Evolutionary conservation across 2,888 invertebrate species (phyloP).

Genomic region (Thymelicus lineola): DNA sequence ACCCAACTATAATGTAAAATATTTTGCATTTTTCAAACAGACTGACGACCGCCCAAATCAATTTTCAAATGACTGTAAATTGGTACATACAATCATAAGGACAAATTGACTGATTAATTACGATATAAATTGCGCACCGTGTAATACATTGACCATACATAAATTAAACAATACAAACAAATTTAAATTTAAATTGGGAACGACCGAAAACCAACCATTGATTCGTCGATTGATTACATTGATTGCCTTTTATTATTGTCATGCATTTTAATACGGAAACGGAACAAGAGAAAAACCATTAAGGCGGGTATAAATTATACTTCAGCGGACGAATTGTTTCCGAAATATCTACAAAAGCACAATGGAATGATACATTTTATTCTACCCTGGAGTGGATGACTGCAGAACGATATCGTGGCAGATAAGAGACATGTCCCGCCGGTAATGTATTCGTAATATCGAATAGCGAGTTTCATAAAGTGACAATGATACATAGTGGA

Average conservation of each 20-base stretch:
- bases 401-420: slow-evolving; percentile 3
- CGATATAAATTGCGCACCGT: slow-evolving; percentile 5
- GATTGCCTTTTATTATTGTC: slow-evolving; percentile 36
- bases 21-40: too few species aligned
- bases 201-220: slow-evolving; percentile 27
- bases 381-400: background rate
- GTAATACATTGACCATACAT: slow-evolving; percentile 14
- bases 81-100: background rate
- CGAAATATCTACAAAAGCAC: slow-evolving; percentile 30
- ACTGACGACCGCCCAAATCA: background rate
- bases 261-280: slow-evolving; percentile 19
- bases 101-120: slow-evolving; percentile 3
- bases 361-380: slow-evolving; percentile 27
- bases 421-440: background rate
- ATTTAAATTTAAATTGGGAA: slow-evolving; percentile 26
- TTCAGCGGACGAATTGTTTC: slow-evolving; percentile 23
- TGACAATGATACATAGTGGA: background rate
- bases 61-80: background rate
- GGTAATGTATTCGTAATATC: slow-evolving; percentile 2
- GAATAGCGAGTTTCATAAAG: background rate
- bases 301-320: slow-evolving; percentile 29
- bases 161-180: slow-evolving; percentile 24
- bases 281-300: slow-evolving; percentile 10
- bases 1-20: too few species aligned
- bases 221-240: slow-evolving; percentile 31